These are phyloP conservation scores for Psephotus haematonotus DNA, from an alignment of 2,113 vertebrate genomes.

Conservation along the genomic window DNA sequence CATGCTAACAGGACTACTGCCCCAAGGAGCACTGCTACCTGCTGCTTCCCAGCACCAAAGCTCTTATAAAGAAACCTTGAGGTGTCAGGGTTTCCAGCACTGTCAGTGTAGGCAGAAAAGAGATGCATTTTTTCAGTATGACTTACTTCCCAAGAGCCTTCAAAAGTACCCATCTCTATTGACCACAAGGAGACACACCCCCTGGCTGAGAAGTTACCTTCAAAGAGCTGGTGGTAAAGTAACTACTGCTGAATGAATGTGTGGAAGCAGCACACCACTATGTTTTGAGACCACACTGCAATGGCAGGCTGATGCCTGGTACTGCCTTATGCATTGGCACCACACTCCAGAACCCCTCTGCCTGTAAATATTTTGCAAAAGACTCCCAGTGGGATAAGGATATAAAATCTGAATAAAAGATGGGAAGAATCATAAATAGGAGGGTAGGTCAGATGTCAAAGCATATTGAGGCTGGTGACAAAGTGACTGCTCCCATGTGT, in stretches of 20 bases:
- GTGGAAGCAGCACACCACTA: background rate
- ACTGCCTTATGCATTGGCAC: background rate
- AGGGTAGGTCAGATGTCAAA: constrained; percentile 1
- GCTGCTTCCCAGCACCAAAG: background rate
- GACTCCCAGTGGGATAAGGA: background rate
- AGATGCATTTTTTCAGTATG: background rate
- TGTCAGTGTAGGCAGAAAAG: background rate
- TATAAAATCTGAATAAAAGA: background rate
- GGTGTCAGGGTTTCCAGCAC: background rate
- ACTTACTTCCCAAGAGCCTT: background rate
- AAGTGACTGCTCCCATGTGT: constrained; percentile 21
- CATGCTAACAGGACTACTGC: background rate
- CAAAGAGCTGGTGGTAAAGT: background rate
- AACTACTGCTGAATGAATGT: background rate
- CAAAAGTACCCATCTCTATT: background rate
- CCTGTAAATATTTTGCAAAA: background rate
- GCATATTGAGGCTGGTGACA: background rate
- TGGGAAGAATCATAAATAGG: background rate
- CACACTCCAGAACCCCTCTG: background rate
- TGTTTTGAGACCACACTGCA: background rate
- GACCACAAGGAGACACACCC: fast-evolving
- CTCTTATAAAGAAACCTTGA: background rate
- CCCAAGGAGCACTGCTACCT: background rate
- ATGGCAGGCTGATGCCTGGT: background rate
- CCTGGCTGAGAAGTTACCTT: background rate